Evolutionary conservation across 2,888 invertebrate species (phyloP).

Genomic region (Nasonovia ribisnigri): DNA sequence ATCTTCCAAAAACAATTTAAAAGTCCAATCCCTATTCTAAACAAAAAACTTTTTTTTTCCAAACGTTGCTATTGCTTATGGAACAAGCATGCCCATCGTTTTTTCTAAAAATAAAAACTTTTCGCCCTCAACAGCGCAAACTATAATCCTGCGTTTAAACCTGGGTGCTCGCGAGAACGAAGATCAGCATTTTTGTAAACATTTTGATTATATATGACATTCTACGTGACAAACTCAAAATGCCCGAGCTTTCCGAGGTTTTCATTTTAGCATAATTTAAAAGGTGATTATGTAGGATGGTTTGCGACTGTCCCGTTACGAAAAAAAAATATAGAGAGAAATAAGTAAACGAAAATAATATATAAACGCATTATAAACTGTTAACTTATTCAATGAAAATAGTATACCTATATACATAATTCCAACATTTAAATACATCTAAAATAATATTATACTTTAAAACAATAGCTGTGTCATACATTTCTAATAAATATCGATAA

Average conservation of each 20-base stretch:
- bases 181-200: conserved; percentile 65
- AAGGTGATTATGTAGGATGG: conserved; percentile 54
- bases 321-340: not conserved
- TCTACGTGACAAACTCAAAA: conserved; percentile 62
- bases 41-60: conserved; percentile 51
- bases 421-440: conserved; percentile 19
- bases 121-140: conserved; percentile 37
- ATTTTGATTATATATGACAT: conserved; percentile 64
- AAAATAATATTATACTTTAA: not conserved
- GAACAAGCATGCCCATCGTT: conserved; percentile 42
- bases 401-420: not conserved
- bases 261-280: conserved; percentile 62
- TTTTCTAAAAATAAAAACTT: conserved; percentile 61
- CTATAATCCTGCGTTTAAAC: conserved; percentile 61
- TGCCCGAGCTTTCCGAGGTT: conserved; percentile 54
- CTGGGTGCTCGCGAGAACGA: conserved; percentile 47
- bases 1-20: conserved; percentile 53
- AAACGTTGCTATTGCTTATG: conserved; percentile 37
- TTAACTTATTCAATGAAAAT: conserved; percentile 34
- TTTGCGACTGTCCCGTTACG: not conserved
- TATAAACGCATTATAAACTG: not conserved
- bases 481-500: not conserved
- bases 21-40: conserved; percentile 54
- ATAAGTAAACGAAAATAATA: conserved; percentile 14
- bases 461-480: not conserved